These are phyloP conservation scores for Amniataba percoides DNA, from an alignment of 2,797 vertebrate genomes.

Conservation along the genomic window DNA sequence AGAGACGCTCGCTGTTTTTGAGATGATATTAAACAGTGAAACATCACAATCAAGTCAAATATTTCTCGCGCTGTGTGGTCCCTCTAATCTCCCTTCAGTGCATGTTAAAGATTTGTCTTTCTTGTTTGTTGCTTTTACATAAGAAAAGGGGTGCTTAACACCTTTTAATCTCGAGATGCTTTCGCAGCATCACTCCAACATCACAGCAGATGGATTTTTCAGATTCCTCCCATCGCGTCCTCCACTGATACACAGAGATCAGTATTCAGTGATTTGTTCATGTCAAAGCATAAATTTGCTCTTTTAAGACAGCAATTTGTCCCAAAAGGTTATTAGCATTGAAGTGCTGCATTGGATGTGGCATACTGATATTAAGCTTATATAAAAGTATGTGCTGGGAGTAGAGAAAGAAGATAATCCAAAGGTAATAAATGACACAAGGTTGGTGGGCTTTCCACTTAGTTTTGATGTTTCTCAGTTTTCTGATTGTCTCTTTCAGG, in stretches of 20 bases:
- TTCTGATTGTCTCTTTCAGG: slow-evolving; percentile 64
- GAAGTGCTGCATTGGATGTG: slow-evolving; percentile 17
- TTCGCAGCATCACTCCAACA: slow-evolving; percentile 61
- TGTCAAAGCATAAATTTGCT: slow-evolving; percentile 41
- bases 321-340: slow-evolving; percentile 31
- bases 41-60: slow-evolving; percentile 33
- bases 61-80: slow-evolving; percentile 6
- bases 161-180: slow-evolving; percentile 66
- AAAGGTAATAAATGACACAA: not conserved
- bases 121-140: slow-evolving; percentile 44
- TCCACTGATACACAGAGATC: slow-evolving; percentile 50
- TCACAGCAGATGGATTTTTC: slow-evolving; percentile 70
- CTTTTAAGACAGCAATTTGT: slow-evolving; percentile 45
- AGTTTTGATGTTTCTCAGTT: slow-evolving; percentile 23
- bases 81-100: slow-evolving; percentile 38
- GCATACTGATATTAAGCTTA: slow-evolving; percentile 19
- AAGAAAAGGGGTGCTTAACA: slow-evolving; percentile 58
- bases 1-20: slow-evolving; percentile 36
- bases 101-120: slow-evolving; percentile 42
- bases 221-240: slow-evolving; percentile 47
- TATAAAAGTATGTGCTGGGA: slow-evolving; percentile 10
- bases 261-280: slow-evolving; percentile 49
- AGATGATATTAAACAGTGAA: slow-evolving; percentile 36
- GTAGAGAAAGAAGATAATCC: not conserved
- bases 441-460: not conserved